Percentiles rank a stretch among this genome's conserved stretches.
Evolutionary conservation across 1,140 invertebrate species (phyloP).

Genomic region (Pachypeltis micranthus): DNA sequence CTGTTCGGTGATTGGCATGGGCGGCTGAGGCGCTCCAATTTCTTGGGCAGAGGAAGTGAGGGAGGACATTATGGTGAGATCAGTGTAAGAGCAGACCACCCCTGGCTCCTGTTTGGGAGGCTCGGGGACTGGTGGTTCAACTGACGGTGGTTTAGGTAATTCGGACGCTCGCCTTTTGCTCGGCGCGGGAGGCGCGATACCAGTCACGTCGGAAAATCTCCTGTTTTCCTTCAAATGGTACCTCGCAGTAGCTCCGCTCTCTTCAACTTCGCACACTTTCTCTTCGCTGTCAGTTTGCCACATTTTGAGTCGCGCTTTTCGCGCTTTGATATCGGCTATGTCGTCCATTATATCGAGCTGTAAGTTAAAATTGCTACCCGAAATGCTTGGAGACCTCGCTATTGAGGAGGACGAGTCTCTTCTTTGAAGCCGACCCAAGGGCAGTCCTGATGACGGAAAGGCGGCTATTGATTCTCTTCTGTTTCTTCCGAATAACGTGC

Average conservation of each 20-base stretch:
- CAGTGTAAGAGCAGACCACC: conserved; percentile 65
- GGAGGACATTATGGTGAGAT: conserved; percentile 64
- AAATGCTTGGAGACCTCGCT: conserved; percentile 46
- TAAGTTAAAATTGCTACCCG: conserved; percentile 64
- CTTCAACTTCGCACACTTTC: conserved; percentile 65
- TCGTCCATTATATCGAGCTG: conserved; percentile 78
- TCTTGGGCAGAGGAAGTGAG: conserved; percentile 67
- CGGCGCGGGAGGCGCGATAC: conserved; percentile 15
- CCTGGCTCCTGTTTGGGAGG: conserved; percentile 31
- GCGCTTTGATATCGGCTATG: conserved; percentile 56
- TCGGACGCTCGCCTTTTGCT: conserved; percentile 25
- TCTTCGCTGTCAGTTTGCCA: conserved; percentile 64
- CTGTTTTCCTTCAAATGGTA: conserved; percentile 23
- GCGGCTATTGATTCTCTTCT: conserved; percentile 67
- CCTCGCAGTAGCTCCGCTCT: conserved; percentile 41
- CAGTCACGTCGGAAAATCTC: conserved; percentile 26
- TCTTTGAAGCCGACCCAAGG: conserved; percentile 17
- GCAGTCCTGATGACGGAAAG: conserved; percentile 38
- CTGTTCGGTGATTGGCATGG: conserved; percentile 25
- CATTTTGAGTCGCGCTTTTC: conserved; percentile 67
- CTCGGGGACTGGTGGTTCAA: background rate
- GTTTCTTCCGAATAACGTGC: conserved; percentile 51
- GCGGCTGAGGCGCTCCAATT: conserved; percentile 37
- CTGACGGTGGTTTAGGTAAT: conserved; percentile 18
- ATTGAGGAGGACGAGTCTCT: conserved; percentile 25